A percentile compares a stretch with the other conserved stretches of the same genome.
These are phyloP conservation scores for Gasterosteus nipponicus DNA, from an alignment of 2,113 vertebrate species.

Conservation along the genomic window DNA sequence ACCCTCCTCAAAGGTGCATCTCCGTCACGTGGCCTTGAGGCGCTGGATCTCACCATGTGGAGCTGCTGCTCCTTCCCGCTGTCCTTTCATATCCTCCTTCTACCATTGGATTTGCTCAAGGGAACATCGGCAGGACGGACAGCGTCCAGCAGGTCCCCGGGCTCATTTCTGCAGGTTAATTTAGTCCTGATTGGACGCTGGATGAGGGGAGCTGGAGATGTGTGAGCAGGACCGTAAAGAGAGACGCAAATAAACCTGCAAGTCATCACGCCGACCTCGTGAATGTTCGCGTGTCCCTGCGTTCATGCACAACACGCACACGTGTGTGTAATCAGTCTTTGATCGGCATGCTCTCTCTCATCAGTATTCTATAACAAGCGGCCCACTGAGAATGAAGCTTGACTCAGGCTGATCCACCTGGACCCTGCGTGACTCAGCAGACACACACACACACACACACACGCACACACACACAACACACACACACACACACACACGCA, in stretches of 20 bases:
- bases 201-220: background rate
- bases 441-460: constrained; percentile 8
- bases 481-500: background rate
- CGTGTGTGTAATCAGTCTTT: constrained; percentile 15
- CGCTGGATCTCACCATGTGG: background rate
- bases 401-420: constrained; percentile 41
- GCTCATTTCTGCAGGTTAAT: background rate
- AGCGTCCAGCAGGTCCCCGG: too few relatives aligned
- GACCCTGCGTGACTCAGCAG: constrained; percentile 59
- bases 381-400: constrained; percentile 49
- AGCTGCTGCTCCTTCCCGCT: background rate
- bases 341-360: constrained; percentile 19
- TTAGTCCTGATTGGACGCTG: background rate
- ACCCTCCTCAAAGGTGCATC: too few relatives aligned
- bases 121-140: background rate
- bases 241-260: constrained; percentile 55
- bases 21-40: background rate
- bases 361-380: constrained; percentile 32
- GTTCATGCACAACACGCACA: too few relatives aligned
- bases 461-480: constrained; percentile 4
- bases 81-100: background rate
- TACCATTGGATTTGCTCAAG: background rate
- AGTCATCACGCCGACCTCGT: constrained; percentile 34
- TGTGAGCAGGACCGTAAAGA: constrained; percentile 32
- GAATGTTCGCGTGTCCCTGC: constrained; percentile 7